phyloP scores from a whole-genome alignment of 2,113 vertebrate species.

The Strix uralensis region DNA sequence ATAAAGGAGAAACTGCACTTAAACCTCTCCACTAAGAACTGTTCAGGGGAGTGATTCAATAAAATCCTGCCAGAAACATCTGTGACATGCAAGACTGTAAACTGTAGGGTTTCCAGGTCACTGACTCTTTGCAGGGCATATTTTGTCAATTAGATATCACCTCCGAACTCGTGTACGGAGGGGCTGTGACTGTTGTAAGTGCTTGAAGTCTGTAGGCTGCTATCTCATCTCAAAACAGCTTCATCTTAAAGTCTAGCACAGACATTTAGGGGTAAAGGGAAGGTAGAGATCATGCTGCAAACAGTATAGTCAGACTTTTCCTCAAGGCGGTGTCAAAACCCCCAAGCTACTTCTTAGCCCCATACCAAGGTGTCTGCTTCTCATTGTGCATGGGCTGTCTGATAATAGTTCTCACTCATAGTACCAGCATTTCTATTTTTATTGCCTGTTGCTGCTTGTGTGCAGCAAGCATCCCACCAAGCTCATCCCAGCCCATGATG shows the following conservation, averaged over 20 bases:
- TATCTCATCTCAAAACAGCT: background rate
- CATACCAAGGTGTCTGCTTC: background rate
- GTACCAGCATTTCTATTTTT: background rate
- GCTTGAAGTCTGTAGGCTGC: background rate
- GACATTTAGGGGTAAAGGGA: background rate
- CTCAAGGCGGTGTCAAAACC: background rate
- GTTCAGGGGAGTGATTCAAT: background rate
- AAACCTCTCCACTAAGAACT: background rate
- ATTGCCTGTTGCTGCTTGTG: background rate
- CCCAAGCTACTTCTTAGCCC: background rate
- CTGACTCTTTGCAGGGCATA: background rate
- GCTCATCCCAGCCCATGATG: background rate
- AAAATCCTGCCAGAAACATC: conserved; percentile 32
- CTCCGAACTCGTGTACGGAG: background rate
- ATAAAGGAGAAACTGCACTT: conserved; percentile 27
- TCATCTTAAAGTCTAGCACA: background rate
- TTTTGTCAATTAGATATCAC: conserved; percentile 4
- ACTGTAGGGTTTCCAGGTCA: background rate
- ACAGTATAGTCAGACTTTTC: background rate
- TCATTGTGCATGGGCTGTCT: background rate
- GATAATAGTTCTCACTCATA: background rate
- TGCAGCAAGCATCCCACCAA: background rate
- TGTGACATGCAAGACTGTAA: background rate
- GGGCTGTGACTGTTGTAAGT: background rate
- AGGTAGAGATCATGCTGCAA: background rate